Conservation (phyloP, 2,888 invertebrate genomes). For the Drosophila neotestacea region DNA sequence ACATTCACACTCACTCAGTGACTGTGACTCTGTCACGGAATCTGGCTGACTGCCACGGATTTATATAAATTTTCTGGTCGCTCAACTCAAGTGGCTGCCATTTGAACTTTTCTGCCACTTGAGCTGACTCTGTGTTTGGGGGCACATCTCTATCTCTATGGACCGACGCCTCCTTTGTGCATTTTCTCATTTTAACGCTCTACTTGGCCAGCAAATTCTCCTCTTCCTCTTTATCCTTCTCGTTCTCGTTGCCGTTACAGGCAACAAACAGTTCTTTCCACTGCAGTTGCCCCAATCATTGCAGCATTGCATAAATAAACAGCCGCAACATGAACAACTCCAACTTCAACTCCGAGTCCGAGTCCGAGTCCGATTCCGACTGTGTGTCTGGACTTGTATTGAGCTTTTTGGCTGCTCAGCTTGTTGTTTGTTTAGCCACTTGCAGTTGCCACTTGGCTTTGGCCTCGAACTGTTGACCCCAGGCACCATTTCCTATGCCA, state of each 20-base stretch:
- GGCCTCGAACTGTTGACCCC: constrained; percentile 31
- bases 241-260: not conserved
- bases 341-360: not conserved
- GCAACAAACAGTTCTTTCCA: not conserved
- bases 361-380: not conserved
- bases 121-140: constrained; percentile 1
- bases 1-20: too few species aligned
- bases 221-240: not conserved
- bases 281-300: constrained; percentile 16
- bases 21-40: too few species aligned
- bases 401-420: constrained; percentile 10
- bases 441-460: constrained; percentile 23
- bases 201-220: not conserved
- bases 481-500: not conserved
- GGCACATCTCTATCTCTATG: not conserved
- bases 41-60: too few species aligned
- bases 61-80: constrained; percentile 40
- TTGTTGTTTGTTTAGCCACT: constrained; percentile 39
- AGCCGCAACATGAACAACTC: constrained; percentile 27
- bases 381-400: constrained; percentile 12
- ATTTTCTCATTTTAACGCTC: constrained; percentile 13
- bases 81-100: constrained; percentile 59
- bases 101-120: constrained; percentile 40
- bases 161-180: constrained; percentile 6
- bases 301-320: constrained; percentile 46